Evolutionary conservation across 64 coral and sea anemone genomes (phyloP).

Genomic region (Catalaphyllia jardinei): DNA sequence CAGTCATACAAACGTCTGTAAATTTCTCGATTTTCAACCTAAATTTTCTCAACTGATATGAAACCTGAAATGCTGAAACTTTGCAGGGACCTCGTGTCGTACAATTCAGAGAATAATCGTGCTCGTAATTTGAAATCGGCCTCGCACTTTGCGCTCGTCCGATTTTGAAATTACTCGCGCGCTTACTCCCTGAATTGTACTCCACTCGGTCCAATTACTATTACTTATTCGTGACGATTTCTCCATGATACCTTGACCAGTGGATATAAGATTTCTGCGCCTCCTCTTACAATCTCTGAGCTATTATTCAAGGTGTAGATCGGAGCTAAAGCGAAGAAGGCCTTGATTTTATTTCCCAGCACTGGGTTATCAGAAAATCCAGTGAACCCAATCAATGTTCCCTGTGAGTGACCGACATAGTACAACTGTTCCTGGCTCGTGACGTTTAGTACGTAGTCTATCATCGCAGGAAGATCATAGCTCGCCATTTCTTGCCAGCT

Average conservation of each 20-base stretch:
- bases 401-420: constrained; percentile 86
- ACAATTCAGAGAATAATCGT: too few relatives aligned
- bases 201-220: too few relatives aligned
- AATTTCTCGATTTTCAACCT: too few relatives aligned
- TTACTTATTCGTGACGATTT: too few relatives aligned
- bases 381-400: constrained; percentile 79
- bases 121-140: too few relatives aligned
- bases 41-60: too few relatives aligned
- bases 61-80: too few relatives aligned
- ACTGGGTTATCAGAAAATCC: constrained; percentile 60
- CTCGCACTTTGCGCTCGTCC: too few relatives aligned
- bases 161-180: too few relatives aligned
- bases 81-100: too few relatives aligned
- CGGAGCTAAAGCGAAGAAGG: constrained; percentile 78
- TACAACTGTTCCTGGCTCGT: constrained; percentile 67
- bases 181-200: too few relatives aligned
- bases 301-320: constrained; percentile 64
- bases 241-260: constrained; percentile 26
- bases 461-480: constrained; percentile 81
- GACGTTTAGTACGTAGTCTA: constrained; percentile 65
- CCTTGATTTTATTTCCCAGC: constrained; percentile 63
- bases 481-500: constrained; percentile 67
- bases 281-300: constrained; percentile 35
- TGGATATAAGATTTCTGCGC: constrained; percentile 44
- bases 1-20: too few relatives aligned